Evolutionary conservation across 2,113 vertebrate genomes (phyloP).

Genomic region (Sebastes fasciatus): DNA sequence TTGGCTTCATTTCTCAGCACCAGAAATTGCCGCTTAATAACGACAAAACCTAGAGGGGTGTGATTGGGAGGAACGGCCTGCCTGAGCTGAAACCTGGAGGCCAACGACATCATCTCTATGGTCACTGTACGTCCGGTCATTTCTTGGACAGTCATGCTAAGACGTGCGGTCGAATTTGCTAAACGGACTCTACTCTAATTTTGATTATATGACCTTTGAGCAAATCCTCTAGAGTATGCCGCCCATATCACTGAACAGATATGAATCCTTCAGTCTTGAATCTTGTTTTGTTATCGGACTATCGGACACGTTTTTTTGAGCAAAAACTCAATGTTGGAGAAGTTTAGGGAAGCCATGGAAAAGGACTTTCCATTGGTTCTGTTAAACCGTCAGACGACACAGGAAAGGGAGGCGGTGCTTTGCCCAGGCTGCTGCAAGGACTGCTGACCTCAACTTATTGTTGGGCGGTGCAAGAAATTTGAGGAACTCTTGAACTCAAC

Average conservation of each 20-base stretch:
- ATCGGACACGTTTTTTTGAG: not conserved
- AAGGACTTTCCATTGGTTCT: not conserved
- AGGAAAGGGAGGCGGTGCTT: not conserved
- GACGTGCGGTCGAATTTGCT: not conserved
- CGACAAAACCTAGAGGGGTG: not conserved
- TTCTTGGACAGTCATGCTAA: not conserved
- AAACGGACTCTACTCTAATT: not conserved
- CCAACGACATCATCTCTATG: not conserved
- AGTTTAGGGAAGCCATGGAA: not conserved
- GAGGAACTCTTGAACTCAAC: not conserved
- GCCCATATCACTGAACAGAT: not conserved
- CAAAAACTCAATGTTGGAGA: not conserved
- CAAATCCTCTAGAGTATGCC: not conserved
- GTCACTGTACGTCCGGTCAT: not conserved
- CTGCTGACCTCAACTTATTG: not conserved
- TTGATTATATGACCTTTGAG: too few relatives aligned
- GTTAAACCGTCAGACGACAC: not conserved
- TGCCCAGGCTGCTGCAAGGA: not conserved
- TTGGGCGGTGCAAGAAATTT: not conserved
- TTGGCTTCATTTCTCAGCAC: too few relatives aligned
- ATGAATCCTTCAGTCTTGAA: slow-evolving; percentile 4
- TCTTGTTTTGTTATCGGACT: slow-evolving; percentile 1
- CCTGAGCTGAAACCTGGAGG: not conserved
- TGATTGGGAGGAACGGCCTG: not conserved
- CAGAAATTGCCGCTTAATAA: too few relatives aligned